Base-by-base conservation (phyloP, 2,797 vertebrate species). In the Enteromius viviparus region DNA sequence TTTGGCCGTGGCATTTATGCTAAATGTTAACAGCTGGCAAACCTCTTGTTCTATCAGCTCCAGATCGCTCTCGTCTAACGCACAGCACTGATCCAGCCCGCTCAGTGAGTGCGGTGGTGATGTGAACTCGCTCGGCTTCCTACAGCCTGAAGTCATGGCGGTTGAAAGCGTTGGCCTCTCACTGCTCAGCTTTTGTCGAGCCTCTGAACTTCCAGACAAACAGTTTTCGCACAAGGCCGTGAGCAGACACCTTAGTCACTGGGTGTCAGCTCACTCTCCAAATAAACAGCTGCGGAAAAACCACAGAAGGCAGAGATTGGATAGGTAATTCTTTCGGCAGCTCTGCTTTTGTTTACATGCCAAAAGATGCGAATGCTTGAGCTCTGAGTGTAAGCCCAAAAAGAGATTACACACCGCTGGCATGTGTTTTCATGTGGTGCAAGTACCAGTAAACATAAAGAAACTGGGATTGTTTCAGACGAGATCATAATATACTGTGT, bases 1-100 rank as follows among this genome's bases (percentile, higher is more conserved):
- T 77, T 78, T 90, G 90, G 89, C 89, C 71, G 64, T 51, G 47
- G 47, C 82, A 65, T 81, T 77, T 40, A 85, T 84, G 76, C 87
- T 93, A 92, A 94, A 92, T 87, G 88, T 92, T 93, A 93, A 88
- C 92, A 93, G 91, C 89, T 89, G 89, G 84, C 51, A n/a, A 77
- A 87, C 47, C 82, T 93, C 87, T 86, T 81, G 86, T 93, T 92
- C 85, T 90, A 84, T 89, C 88, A 89, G 66, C 80, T 62, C 29
- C 17, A 60, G 60, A 58, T 34, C 23, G 62, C 75, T 72, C 66
- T 89, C 64, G 47, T 65, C 80, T 80, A 82, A 76, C 37, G 29
- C 53, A n/a, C 62, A 17, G 26, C 23, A 72, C 87, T 85, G 84
- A 88, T 86, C 68, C 87, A 85, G 76, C 87, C 62, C 55, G 81